A percentile compares a stretch with the other conserved stretches of the same genome.
phyloP scores from a whole-genome alignment of 2,888 invertebrate genomes.

The Drosophila neotestacea region DNA sequence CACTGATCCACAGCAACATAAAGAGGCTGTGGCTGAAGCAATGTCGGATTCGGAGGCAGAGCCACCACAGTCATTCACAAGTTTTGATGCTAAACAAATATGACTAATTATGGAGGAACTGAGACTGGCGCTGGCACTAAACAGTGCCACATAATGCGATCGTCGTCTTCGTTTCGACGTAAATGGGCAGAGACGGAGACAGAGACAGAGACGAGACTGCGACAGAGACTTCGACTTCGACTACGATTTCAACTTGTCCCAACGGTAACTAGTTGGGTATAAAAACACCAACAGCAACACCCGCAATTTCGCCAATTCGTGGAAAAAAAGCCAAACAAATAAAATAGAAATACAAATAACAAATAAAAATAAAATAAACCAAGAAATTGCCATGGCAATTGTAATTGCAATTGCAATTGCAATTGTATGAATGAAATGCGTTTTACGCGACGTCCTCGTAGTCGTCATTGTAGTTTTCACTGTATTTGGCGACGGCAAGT shows the following conservation, averaged over 20 bases:
- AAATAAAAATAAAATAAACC: conserved; percentile 31
- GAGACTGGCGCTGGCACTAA: conserved; percentile 65
- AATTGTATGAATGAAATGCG: conserved; percentile 77
- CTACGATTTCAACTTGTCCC: conserved; percentile 36
- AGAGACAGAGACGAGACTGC: conserved; percentile 9
- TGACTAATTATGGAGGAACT: conserved; percentile 81
- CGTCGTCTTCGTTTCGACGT: conserved; percentile 78
- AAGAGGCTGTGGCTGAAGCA: conserved; percentile 14
- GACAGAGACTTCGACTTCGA: conserved; percentile 21
- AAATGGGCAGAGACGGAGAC: conserved; percentile 61
- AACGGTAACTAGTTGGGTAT: conserved; percentile 49
- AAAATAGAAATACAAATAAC: conserved; percentile 19
- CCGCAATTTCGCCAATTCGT: conserved; percentile 85
- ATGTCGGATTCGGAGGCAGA: conserved; percentile 2
- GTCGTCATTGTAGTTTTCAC: conserved; percentile 51
- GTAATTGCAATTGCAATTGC: conserved; percentile 23
- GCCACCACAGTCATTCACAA: conserved; percentile 73
- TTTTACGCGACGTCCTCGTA: conserved; percentile 64
- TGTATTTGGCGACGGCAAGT: conserved; percentile 30
- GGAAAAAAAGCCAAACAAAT: conserved; percentile 76
- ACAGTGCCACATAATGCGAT: conserved; percentile 79
- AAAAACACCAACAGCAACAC: conserved; percentile 70
- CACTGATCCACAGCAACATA: conserved; percentile 33
- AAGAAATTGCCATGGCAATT: conserved; percentile 16
- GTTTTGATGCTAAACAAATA: conserved; percentile 79